Evolutionary conservation across 2,888 invertebrate species (phyloP), one percentile per base, ranked within the genome.

Genomic region (Orthosia gothica): DNA sequence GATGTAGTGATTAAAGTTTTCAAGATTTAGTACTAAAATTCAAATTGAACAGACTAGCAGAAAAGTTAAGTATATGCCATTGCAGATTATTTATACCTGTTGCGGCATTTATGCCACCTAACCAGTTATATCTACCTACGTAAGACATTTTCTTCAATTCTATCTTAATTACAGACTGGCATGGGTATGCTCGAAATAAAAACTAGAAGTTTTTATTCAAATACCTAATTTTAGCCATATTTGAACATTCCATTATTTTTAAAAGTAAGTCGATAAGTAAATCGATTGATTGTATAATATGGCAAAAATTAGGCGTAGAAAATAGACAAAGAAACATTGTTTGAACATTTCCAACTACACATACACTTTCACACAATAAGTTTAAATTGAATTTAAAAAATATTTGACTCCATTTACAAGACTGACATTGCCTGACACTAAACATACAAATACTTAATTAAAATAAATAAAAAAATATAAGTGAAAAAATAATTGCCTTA

Each of bases 401-500:
- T 3, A 32, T 32, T 32, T 32, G 32, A 32, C 5, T 9, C 40
- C 7, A 40, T 54, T 74, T 32, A 63, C 63, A 32, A 59, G 7
- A 81, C 58, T 81, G 67, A 75, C 52, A 32, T 65, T 81, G 55
- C 65, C 40, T 76, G 15, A 79, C 66, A 58, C 64, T 82, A 66
- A 70, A 76, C 49, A 65, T 5, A 20, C 9, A 7, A 20, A 62
- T 40, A 32, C 40, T 13, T n/a, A 5, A 59, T 5, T 5, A 5
- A 40, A n/a, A 57, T n/a, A 12, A 32, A 18, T 57, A 32, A 18
- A 52, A 7, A 18, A 52, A 52, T 11, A 50, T 32, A 32, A n/a
- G n/a, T n/a, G n/a, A 7, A 32, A 32, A 40, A 52, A 16, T 1
- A 18, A 2, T 50, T 18, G 4, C 15, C 2, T 18, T 13, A 70